Conservation (phyloP, 2,797 vertebrate genomes). For the Dicrostonyx torquatus region DNA sequence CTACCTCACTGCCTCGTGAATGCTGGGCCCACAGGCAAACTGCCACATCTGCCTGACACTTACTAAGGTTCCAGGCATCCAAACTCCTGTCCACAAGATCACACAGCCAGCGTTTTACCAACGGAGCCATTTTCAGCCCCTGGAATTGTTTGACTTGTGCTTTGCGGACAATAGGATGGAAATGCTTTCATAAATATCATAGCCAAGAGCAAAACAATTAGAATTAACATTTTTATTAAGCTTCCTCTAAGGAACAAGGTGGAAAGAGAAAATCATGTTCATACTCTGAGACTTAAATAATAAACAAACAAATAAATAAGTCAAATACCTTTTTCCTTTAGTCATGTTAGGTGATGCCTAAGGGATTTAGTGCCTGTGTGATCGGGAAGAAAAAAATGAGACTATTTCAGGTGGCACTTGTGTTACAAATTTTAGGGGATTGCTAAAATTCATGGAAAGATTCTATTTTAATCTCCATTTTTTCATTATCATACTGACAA, state of each 20-base stretch:
- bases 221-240: slow-evolving; percentile 72
- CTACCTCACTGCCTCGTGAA: not conserved
- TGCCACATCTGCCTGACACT: not conserved
- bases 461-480: slow-evolving; percentile 59
- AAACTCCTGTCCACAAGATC: not conserved
- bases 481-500: slow-evolving; percentile 71
- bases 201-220: slow-evolving; percentile 80
- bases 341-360: slow-evolving; percentile 58
- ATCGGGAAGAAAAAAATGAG: slow-evolving; percentile 73
- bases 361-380: slow-evolving; percentile 58
- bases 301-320: not conserved
- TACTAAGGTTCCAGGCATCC: not conserved
- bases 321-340: not conserved
- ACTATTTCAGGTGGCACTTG: slow-evolving; percentile 64
- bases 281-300: slow-evolving; percentile 34
- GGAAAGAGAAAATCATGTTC: slow-evolving; percentile 55
- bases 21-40: not conserved
- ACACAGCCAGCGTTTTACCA: not conserved
- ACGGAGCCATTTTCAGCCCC: not conserved
- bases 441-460: slow-evolving; percentile 62
- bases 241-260: slow-evolving; percentile 57
- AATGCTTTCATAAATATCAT: slow-evolving; percentile 64
- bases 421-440: slow-evolving; percentile 76
- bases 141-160: slow-evolving; percentile 51
- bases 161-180: slow-evolving; percentile 56